These are phyloP conservation scores for Tor tambroides DNA, from an alignment of 2,113 vertebrate species.

Conservation along the genomic window DNA sequence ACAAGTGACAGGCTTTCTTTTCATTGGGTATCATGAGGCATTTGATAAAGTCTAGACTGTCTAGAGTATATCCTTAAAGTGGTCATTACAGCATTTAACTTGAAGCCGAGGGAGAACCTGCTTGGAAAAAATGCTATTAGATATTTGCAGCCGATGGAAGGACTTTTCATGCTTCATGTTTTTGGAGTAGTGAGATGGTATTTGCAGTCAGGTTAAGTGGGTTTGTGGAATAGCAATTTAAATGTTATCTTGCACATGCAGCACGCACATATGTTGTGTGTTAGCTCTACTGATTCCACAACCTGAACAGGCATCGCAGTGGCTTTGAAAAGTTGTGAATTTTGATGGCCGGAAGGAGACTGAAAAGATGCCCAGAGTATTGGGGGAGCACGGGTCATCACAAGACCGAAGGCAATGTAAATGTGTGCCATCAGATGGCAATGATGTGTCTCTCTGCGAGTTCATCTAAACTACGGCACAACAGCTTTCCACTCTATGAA, in stretches of 20 bases:
- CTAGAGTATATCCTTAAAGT: conserved; percentile 5
- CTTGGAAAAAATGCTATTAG: background rate
- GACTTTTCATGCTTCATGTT: background rate
- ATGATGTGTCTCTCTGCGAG: conserved; percentile 47
- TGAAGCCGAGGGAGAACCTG: background rate
- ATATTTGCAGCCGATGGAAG: conserved; percentile 12
- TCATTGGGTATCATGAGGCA: conserved; percentile 29
- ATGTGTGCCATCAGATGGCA: conserved; percentile 67
- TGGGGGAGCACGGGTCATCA: background rate
- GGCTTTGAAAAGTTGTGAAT: background rate
- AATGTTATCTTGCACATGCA: conserved; percentile 39
- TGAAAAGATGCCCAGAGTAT: background rate
- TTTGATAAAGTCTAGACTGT: conserved; percentile 46
- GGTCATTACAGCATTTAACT: conserved; percentile 16
- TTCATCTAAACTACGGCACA: conserved; percentile 80
- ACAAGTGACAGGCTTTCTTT: conserved; percentile 21
- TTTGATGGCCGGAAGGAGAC: background rate
- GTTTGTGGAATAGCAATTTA: conserved; percentile 9
- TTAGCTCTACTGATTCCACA: background rate
- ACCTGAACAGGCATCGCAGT: background rate
- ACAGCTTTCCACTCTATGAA: conserved; percentile 82
- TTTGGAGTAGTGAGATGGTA: background rate
- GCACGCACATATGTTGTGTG: conserved; percentile 16
- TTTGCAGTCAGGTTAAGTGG: conserved; percentile 2
- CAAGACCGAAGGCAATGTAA: conserved; percentile 27